phyloP scores from a whole-genome alignment of 2,113 vertebrate species.

The Chrysemys picta region DNA sequence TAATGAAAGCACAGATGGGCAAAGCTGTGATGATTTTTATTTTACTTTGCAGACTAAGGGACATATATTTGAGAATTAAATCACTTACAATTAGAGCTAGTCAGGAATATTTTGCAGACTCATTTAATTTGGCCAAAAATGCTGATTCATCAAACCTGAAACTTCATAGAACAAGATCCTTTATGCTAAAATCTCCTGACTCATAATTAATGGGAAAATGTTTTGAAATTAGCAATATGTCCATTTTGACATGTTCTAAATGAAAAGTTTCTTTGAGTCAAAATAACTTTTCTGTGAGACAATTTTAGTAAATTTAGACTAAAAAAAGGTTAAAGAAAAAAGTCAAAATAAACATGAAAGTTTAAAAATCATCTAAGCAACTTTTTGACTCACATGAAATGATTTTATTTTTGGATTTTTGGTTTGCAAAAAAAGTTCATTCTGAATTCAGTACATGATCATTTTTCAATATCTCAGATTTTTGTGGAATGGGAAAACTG shows the following conservation, averaged over 20 bases:
- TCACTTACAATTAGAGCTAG: neutral
- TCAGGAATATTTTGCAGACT: neutral
- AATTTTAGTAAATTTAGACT: neutral
- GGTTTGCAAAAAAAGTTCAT: neutral
- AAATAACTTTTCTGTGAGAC: neutral
- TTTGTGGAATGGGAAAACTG: neutral
- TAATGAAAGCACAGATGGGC: neutral
- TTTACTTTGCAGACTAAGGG: neutral
- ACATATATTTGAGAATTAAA: neutral
- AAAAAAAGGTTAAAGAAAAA: neutral
- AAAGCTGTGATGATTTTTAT: neutral
- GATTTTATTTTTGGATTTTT: too few species aligned
- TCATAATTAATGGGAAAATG: neutral
- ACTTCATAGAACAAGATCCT: neutral
- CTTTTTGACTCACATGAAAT: neutral
- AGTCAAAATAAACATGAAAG: neutral
- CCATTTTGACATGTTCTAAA: neutral
- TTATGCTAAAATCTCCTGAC: neutral
- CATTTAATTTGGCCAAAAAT: neutral
- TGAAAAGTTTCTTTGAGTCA: neutral
- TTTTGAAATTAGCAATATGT: neutral
- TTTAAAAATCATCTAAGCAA: neutral
- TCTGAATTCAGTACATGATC: neutral
- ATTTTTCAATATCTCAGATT: neutral
- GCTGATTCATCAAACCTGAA: neutral